Percentiles rank a stretch among this genome's conserved stretches.
phyloP scores from a whole-genome alignment of 2,113 vertebrate species.

The Chitala chitala region DNA sequence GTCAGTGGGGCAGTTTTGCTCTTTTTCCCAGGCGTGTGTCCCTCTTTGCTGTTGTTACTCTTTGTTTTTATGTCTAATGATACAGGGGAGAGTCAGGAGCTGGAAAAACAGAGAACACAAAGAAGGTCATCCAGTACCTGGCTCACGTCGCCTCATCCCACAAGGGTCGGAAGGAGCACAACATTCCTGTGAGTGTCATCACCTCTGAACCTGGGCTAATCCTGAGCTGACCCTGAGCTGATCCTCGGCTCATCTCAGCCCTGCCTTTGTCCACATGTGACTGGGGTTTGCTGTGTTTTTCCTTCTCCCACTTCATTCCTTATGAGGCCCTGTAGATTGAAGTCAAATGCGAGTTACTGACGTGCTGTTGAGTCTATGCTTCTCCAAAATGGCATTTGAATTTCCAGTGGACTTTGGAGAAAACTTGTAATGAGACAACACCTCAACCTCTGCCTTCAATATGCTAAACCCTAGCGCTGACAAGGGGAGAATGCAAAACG shows the following conservation, averaged over 20 bases:
- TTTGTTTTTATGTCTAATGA: background rate
- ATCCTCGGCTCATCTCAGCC: background rate
- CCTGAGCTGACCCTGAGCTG: background rate
- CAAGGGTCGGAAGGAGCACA: constrained; percentile 90
- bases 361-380: background rate
- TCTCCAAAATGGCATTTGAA: background rate
- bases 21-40: background rate
- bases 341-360: background rate
- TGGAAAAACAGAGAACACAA: constrained; percentile 93
- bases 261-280: background rate
- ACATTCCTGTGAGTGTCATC: constrained; percentile 63
- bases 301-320: background rate
- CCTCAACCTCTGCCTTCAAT: background rate
- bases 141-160: constrained; percentile 90
- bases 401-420: background rate
- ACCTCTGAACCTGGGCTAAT: background rate
- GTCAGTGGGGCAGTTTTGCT: background rate
- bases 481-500: background rate
- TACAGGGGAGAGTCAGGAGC: constrained; percentile 89
- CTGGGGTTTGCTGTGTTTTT: background rate
- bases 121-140: constrained; percentile 96
- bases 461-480: background rate
- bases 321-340: constrained; percentile 3
- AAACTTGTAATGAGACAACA: background rate
- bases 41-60: background rate